These are phyloP conservation scores for Enteromius trimaculatus DNA, from an alignment of 2,797 vertebrate genomes.

Conservation along the genomic window DNA sequence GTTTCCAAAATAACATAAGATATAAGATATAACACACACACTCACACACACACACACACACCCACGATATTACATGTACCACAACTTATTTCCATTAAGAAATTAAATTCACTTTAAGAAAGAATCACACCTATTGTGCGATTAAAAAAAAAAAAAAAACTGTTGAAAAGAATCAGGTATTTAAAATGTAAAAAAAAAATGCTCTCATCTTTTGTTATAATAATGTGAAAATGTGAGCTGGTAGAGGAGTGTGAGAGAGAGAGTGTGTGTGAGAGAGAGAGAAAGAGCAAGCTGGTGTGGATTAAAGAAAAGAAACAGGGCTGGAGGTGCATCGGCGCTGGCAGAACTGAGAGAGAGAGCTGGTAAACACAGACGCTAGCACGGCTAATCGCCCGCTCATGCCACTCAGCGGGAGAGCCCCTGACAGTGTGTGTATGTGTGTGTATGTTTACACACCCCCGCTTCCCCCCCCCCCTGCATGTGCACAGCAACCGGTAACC, in stretches of 20 bases:
- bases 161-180: neutral
- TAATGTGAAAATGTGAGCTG: conserved; percentile 35
- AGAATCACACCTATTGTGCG: neutral
- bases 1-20: neutral
- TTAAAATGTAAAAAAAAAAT: neutral
- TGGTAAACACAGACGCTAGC: conserved; percentile 86
- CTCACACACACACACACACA: no score
- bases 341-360: conserved; percentile 89
- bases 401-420: conserved; percentile 91
- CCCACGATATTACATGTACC: neutral
- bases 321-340: conserved; percentile 63
- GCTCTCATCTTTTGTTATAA: conserved; percentile 22
- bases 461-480: conserved; percentile 30
- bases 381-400: conserved; percentile 92
- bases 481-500: conserved; percentile 64
- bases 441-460: conserved; percentile 72
- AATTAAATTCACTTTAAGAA: conserved; percentile 7
- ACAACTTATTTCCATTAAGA: neutral
- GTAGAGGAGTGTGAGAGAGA: neutral
- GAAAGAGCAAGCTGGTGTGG: conserved; percentile 43
- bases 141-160: neutral
- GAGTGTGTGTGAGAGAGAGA: neutral
- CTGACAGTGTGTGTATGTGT: conserved; percentile 92
- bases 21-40: no score
- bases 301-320: conserved; percentile 65